These are phyloP conservation scores for Hylaeus volcanicus DNA, from an alignment of 1,140 invertebrate genomes.

Conservation along the genomic window DNA sequence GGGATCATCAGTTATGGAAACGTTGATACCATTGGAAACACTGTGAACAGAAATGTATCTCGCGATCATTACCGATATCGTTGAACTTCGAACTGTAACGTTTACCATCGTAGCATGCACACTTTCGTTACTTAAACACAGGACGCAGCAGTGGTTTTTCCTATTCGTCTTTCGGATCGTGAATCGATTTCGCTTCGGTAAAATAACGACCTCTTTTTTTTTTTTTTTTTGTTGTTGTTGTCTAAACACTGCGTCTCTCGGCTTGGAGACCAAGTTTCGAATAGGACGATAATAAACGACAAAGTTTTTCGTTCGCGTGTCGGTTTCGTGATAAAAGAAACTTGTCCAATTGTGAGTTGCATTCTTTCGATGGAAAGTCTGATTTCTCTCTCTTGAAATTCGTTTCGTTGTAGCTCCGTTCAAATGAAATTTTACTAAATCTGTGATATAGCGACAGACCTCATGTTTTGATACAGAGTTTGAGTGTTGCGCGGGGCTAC, in stretches of 20 bases:
- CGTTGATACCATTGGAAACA: neutral
- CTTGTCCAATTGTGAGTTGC: neutral
- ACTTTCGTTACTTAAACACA: neutral
- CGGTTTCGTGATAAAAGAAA: neutral
- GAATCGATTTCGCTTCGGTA: neutral
- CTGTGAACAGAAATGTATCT: neutral
- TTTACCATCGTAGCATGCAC: neutral
- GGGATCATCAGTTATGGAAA: neutral
- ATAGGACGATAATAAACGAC: neutral
- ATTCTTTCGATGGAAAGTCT: neutral
- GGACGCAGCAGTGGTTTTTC: neutral
- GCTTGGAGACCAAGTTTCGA: constrained; percentile 29
- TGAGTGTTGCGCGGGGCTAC: constrained; percentile 54
- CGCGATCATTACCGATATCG: neutral
- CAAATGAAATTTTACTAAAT: constrained; percentile 73
- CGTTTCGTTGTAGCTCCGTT: constrained; percentile 61
- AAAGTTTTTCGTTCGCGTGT: neutral
- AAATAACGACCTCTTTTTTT: neutral
- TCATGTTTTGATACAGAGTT: constrained; percentile 74
- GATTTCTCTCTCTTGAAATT: constrained; percentile 30
- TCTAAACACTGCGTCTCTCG: constrained; percentile 37
- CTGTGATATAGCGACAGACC: constrained; percentile 78
- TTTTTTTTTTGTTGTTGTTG: neutral
- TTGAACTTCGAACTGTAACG: neutral
- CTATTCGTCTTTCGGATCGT: neutral